Evolutionary conservation across 1,140 invertebrate species (phyloP).

Genomic region (Aphelinus atriplicis): DNA sequence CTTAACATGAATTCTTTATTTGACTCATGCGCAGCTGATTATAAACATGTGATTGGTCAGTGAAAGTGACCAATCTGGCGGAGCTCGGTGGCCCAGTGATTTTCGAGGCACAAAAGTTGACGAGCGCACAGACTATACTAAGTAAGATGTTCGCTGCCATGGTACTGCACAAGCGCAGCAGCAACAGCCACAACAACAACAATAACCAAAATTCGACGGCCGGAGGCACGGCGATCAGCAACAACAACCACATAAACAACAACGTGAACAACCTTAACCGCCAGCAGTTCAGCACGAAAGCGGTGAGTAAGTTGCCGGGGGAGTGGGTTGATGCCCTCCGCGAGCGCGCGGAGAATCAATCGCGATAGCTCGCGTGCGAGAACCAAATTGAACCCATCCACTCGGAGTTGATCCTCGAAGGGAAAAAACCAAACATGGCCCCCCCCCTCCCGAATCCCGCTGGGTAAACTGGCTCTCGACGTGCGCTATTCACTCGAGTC

Average conservation of each 20-base stretch:
- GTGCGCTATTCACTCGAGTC: too few species aligned
- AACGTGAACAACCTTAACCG: slow-evolving; percentile 24
- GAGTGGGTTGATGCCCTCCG: not conserved
- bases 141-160: slow-evolving; percentile 61
- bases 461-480: not conserved
- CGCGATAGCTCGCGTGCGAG: not conserved
- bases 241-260: slow-evolving; percentile 45
- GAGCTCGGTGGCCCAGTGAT: too few species aligned
- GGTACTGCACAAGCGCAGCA: slow-evolving; percentile 61
- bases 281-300: slow-evolving; percentile 39
- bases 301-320: slow-evolving; percentile 59
- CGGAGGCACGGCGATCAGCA: slow-evolving; percentile 56
- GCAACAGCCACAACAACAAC: slow-evolving; percentile 56
- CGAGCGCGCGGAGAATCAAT: slow-evolving; percentile 14
- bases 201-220: slow-evolving; percentile 48
- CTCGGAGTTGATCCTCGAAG: not conserved
- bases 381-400: not conserved
- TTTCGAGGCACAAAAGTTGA: not conserved
- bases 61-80: too few species aligned
- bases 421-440: not conserved
- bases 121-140: too few species aligned
- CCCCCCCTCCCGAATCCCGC: too few species aligned
- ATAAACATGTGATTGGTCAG: too few species aligned
- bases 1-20: too few species aligned
- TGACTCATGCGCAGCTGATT: too few species aligned